phyloP scores from a whole-genome alignment of 35 echinoderm and acorn worm genomes.

The Nesometra sesokonis region DNA sequence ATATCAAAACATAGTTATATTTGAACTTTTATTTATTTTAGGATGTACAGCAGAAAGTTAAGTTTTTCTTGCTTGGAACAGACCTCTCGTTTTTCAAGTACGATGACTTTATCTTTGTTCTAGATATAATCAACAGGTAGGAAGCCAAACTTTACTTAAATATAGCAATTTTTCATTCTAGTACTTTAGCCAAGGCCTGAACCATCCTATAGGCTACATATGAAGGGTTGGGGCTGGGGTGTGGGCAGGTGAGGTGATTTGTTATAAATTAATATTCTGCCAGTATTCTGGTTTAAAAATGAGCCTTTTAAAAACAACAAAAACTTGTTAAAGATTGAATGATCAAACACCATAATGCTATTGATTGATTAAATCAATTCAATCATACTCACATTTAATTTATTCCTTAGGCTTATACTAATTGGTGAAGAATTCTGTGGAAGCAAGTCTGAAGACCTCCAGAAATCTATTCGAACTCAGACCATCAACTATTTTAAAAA shows the following conservation, averaged over 20 bases:
- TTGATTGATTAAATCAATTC: too few species aligned
- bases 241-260: too few species aligned
- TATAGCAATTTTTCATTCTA: too few species aligned
- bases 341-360: too few species aligned
- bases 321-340: too few species aligned
- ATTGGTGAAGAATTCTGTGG: slow-evolving; percentile 97
- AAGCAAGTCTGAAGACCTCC: slow-evolving; percentile 82
- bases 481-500: slow-evolving; percentile 93
- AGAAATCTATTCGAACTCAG: slow-evolving; percentile 91
- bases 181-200: too few species aligned
- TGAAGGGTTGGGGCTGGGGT: too few species aligned
- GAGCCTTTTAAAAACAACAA: too few species aligned
- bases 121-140: slow-evolving; percentile 86
- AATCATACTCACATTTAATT: too few species aligned
- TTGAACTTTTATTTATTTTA: slow-evolving; percentile 12
- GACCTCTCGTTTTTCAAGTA: slow-evolving; percentile 93
- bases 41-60: slow-evolving; percentile 98
- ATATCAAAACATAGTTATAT: background rate
- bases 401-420: slow-evolving; percentile 48
- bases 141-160: background rate
- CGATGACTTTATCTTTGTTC: slow-evolving; percentile 93
- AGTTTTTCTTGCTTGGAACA: slow-evolving; percentile 58
- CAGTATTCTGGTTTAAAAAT: too few species aligned
- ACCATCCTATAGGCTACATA: too few species aligned
- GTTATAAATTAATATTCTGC: too few species aligned